Conservation (phyloP, 1,140 invertebrate species). For the Bombus superbus region DNA sequence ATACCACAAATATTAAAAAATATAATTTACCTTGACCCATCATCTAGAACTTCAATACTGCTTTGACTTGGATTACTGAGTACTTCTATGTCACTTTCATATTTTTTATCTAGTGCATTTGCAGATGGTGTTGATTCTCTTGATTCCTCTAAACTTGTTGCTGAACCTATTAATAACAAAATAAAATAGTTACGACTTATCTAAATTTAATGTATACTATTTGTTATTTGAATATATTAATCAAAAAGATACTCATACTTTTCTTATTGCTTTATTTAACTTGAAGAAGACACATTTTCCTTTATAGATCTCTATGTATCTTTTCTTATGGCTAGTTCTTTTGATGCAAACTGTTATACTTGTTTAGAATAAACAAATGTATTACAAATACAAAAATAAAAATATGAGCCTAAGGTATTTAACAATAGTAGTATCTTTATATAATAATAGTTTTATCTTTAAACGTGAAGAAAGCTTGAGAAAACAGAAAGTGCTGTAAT, state of each 20-base stretch:
- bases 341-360: neutral
- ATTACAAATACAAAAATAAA: slow-evolving; percentile 15
- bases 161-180: slow-evolving; percentile 75
- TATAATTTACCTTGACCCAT: slow-evolving; percentile 76
- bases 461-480: slow-evolving; percentile 1
- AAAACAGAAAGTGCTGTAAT: slow-evolving; percentile 64
- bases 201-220: neutral
- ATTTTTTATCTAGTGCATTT: slow-evolving; percentile 79
- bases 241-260: slow-evolving; percentile 9
- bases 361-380: neutral
- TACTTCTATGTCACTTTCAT: slow-evolving; percentile 86
- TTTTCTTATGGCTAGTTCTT: neutral
- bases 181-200: neutral
- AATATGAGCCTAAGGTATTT: neutral
- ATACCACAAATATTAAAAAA: neutral
- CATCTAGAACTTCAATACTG: slow-evolving; percentile 86
- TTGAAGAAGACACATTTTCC: no score
- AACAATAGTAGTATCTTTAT: neutral
- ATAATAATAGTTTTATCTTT: neutral
- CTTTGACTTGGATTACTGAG: slow-evolving; percentile 87
- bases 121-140: slow-evolving; percentile 80
- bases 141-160: slow-evolving; percentile 81
- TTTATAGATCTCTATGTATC: neutral
- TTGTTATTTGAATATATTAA: neutral
- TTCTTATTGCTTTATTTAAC: neutral